Conservation (phyloP, 2,113 vertebrate genomes). For the Chlorodrepanis virens region DNA sequence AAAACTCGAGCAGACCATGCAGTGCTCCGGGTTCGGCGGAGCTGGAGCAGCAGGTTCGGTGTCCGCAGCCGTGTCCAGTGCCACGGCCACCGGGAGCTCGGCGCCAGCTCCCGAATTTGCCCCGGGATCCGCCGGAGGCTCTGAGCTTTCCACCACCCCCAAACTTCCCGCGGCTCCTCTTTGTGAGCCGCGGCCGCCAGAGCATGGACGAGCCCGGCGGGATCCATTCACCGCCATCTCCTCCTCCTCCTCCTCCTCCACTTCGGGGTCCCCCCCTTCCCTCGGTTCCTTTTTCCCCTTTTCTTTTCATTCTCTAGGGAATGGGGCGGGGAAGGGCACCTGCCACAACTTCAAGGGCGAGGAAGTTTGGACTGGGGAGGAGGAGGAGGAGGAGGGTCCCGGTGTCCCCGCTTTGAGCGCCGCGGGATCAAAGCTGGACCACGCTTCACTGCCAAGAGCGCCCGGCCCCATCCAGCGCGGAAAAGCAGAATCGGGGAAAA, state of each 20-base stretch:
- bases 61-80: accelerated
- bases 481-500: not conserved
- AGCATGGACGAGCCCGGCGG: constrained; percentile 22
- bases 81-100: not conserved
- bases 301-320: not conserved
- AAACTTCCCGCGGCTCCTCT: not conserved
- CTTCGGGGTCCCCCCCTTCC: not conserved
- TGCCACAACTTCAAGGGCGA: constrained; percentile 50
- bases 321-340: constrained; percentile 40
- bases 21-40: accelerated
- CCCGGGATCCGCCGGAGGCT: not conserved
- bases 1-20: accelerated
- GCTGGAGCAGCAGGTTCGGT: not conserved
- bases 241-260: not conserved
- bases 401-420: not conserved
- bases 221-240: constrained; percentile 24
- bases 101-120: not conserved
- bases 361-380: not conserved
- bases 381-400: not conserved
- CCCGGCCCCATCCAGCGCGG: too few species aligned
- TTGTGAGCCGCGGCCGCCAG: constrained; percentile 8
- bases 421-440: not conserved
- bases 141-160: not conserved
- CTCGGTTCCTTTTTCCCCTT: not conserved
- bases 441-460: constrained; percentile 16